phyloP scores from a whole-genome alignment of 2,888 invertebrate species.

The Dryobotodes eremita region DNA sequence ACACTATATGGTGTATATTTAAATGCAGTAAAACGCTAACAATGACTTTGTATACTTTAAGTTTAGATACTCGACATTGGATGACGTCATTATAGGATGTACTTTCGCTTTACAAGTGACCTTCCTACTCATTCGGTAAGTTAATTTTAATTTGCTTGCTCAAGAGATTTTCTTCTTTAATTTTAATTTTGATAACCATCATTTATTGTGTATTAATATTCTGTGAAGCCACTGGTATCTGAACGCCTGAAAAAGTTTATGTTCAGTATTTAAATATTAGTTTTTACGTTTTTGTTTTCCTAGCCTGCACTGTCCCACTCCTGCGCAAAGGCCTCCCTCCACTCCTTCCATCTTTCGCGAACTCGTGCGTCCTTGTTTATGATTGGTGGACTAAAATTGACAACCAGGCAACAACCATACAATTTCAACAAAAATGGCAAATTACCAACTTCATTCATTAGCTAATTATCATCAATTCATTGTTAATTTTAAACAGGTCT shows the following conservation, averaged over 20 bases:
- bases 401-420: not conserved
- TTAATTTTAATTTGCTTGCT: conserved; percentile 11
- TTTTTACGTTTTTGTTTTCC: not conserved
- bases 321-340: not conserved
- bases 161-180: conserved; percentile 6
- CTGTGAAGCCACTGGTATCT: not conserved
- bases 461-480: not conserved
- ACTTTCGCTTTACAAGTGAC: conserved; percentile 67
- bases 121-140: conserved; percentile 44
- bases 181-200: conserved; percentile 6
- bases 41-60: conserved; percentile 35
- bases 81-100: conserved; percentile 67
- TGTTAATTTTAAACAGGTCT: not conserved
- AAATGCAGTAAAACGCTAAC: conserved; percentile 20
- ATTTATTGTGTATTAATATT: not conserved
- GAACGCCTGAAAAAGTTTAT: not conserved
- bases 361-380: not conserved
- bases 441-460: not conserved
- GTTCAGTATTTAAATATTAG: not conserved
- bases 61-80: conserved; percentile 63
- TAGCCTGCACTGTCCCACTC: not conserved
- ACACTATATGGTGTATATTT: conserved; percentile 19
- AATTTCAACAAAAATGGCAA: not conserved
- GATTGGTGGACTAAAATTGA: not conserved
- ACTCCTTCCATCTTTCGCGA: not conserved